These are phyloP conservation scores for Percopsis omiscomaycus DNA, from an alignment of 2,797 vertebrate genomes.

Conservation along the genomic window DNA sequence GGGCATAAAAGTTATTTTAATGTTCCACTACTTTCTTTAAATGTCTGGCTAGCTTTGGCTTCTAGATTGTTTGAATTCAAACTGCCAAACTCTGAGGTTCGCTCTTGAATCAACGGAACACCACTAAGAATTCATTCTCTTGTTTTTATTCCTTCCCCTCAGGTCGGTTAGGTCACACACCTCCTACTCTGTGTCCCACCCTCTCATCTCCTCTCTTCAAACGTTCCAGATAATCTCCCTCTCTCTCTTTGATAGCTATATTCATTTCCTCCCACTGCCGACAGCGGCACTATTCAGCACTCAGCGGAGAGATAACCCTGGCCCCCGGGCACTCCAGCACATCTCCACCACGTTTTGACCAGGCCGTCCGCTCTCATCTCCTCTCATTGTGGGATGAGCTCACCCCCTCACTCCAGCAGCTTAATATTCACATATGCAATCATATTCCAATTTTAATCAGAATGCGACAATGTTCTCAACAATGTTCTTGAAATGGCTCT, in stretches of 20 bases:
- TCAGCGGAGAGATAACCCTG: slow-evolving; percentile 73
- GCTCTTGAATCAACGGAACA: too few species aligned
- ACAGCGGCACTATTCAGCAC: slow-evolving; percentile 65
- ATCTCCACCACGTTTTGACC: slow-evolving; percentile 48
- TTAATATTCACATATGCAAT: too few species aligned
- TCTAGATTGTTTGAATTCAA: too few species aligned
- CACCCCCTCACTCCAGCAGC: slow-evolving; percentile 17
- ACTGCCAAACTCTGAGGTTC: too few species aligned
- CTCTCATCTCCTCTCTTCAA: slow-evolving; percentile 51
- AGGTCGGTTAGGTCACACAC: slow-evolving; percentile 41
- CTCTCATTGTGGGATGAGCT: slow-evolving; percentile 39
- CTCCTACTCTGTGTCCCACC: slow-evolving; percentile 39
- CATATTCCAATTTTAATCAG: too few species aligned
- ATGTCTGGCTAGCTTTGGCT: too few species aligned
- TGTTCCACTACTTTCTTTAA: too few species aligned
- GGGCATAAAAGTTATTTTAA: too few species aligned
- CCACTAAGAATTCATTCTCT: too few species aligned
- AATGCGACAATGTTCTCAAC: too few species aligned
- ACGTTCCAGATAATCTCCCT: slow-evolving; percentile 47
- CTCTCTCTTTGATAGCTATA: slow-evolving; percentile 42
- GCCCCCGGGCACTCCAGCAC: slow-evolving; percentile 59
- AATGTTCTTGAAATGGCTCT: too few species aligned
- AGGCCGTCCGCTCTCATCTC: slow-evolving; percentile 39
- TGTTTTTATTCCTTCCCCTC: slow-evolving; percentile 5
- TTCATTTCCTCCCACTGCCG: slow-evolving; percentile 25